Conservation (phyloP, 1,140 invertebrate species). For the Leptopilina boulardi region DNA sequence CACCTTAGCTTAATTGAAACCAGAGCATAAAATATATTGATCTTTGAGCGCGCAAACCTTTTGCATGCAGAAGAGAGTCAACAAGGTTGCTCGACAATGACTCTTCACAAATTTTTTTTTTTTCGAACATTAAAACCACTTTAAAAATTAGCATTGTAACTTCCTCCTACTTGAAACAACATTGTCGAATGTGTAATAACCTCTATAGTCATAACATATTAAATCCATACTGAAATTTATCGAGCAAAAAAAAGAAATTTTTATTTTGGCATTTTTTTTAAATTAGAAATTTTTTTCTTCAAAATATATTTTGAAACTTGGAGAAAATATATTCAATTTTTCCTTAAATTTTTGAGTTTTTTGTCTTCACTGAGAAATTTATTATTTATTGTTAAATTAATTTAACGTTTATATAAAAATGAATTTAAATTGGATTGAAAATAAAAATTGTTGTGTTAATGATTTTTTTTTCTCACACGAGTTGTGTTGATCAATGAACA, state of each 20-base stretch:
- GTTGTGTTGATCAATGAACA: neutral
- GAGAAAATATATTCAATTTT: no score
- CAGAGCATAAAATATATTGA: slow-evolving; percentile 12
- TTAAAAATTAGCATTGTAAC: slow-evolving; percentile 3
- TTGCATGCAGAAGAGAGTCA: neutral
- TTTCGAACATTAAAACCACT: neutral
- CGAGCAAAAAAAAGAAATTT: no score
- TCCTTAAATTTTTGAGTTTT: no score
- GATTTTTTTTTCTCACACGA: neutral
- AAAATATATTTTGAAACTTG: no score
- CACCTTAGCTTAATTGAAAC: slow-evolving; percentile 2
- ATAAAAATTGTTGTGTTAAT: neutral
- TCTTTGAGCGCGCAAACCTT: neutral
- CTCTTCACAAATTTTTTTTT: neutral
- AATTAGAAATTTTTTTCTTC: no score
- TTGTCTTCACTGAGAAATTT: no score
- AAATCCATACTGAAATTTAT: no score
- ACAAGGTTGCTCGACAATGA: neutral
- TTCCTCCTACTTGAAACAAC: neutral
- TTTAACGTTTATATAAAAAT: no score
- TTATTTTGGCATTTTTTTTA: no score
- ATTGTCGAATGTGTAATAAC: no score
- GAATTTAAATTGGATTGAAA: neutral
- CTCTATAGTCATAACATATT: no score
- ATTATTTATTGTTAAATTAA: no score